Conservation (phyloP, 2,888 invertebrate species). For the Corbicula japonica region DNA sequence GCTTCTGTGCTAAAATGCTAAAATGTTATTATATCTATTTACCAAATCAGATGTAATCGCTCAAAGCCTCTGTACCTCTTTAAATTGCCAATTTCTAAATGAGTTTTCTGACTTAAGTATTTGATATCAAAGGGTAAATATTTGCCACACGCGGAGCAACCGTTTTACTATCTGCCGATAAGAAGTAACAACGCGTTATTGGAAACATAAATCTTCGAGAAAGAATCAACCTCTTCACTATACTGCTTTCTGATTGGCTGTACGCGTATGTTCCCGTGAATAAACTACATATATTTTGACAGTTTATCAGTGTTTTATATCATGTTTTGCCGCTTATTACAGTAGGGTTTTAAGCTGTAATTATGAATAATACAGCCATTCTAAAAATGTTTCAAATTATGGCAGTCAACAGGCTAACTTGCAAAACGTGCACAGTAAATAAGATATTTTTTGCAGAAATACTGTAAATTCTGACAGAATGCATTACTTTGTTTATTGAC, state of each 20-base stretch:
- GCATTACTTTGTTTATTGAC: slow-evolving; percentile 14
- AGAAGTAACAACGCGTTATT: slow-evolving; percentile 45
- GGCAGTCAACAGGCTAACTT: slow-evolving; percentile 12
- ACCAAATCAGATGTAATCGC: slow-evolving; percentile 64
- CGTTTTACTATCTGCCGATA: slow-evolving; percentile 62
- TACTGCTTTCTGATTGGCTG: slow-evolving; percentile 41
- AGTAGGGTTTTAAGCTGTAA: slow-evolving; percentile 55
- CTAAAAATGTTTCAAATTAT: slow-evolving; percentile 39
- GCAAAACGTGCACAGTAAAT: slow-evolving; percentile 29
- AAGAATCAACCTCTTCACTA: slow-evolving; percentile 39
- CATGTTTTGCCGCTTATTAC: slow-evolving; percentile 55
- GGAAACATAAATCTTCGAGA: slow-evolving; percentile 55
- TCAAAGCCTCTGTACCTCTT: slow-evolving; percentile 29
- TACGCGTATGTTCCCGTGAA: slow-evolving; percentile 48
- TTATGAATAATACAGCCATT: slow-evolving; percentile 36
- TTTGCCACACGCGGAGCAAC: slow-evolving; percentile 50
- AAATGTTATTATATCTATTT: slow-evolving; percentile 63
- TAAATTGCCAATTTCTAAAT: slow-evolving; percentile 63
- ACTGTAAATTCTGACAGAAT: slow-evolving; percentile 34
- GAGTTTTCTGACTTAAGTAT: slow-evolving; percentile 61
- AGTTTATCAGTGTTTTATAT: slow-evolving; percentile 61
- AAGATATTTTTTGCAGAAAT: slow-evolving; percentile 26
- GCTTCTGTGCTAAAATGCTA: slow-evolving; percentile 54
- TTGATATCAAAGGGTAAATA: slow-evolving; percentile 55
- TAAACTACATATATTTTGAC: slow-evolving; percentile 58